These are phyloP conservation scores for Formica selysi DNA, from an alignment of 1,140 invertebrate genomes.

Conservation along the genomic window DNA sequence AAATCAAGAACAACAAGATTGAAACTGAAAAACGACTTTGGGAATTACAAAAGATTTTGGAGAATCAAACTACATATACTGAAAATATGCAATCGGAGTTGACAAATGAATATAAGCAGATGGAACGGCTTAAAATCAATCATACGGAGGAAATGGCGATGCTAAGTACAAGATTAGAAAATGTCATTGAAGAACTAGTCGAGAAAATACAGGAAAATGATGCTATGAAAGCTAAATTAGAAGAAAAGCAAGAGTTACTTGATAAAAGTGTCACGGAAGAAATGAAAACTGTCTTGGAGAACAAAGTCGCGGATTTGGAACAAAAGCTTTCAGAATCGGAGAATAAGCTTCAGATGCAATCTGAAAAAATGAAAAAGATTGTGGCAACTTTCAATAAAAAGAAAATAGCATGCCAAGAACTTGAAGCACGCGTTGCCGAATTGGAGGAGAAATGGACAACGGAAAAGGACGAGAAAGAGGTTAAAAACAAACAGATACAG, in stretches of 20 bases:
- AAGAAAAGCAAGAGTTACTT: slow-evolving; percentile 71
- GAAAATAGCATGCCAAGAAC: slow-evolving; percentile 88
- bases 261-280: slow-evolving; percentile 73
- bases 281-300: slow-evolving; percentile 71
- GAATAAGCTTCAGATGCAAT: slow-evolving; percentile 76
- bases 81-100: slow-evolving; percentile 83
- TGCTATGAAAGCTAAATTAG: slow-evolving; percentile 73
- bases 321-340: slow-evolving; percentile 74
- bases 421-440: slow-evolving; percentile 86
- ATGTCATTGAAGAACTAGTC: slow-evolving; percentile 77
- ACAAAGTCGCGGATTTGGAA: slow-evolving; percentile 78
- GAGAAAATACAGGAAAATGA: slow-evolving; percentile 74
- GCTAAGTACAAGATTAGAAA: slow-evolving; percentile 76
- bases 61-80: slow-evolving; percentile 80
- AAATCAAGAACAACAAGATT: slow-evolving; percentile 72
- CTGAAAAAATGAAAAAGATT: slow-evolving; percentile 92
- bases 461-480: slow-evolving; percentile 82
- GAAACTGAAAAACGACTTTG: slow-evolving; percentile 82
- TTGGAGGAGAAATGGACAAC: slow-evolving; percentile 79
- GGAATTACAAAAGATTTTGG: slow-evolving; percentile 76
- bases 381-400: slow-evolving; percentile 92
- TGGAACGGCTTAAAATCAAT: slow-evolving; percentile 85
- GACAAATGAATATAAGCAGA: slow-evolving; percentile 82
- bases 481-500: slow-evolving; percentile 77
- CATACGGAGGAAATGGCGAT: slow-evolving; percentile 78